phyloP scores from a whole-genome alignment of 2,888 invertebrate species.

The Cosmia trapezina region DNA sequence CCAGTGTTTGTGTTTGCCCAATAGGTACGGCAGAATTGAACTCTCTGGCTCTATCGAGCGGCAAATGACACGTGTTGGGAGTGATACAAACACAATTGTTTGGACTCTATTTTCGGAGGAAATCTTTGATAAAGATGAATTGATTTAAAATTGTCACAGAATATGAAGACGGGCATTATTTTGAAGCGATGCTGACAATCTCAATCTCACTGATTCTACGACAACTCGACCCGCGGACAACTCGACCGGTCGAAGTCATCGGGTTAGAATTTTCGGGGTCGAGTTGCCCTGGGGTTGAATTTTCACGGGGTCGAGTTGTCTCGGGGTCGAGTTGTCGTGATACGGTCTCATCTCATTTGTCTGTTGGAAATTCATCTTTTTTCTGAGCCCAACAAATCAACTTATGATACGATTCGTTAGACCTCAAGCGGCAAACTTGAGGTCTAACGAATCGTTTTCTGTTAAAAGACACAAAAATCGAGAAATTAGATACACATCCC shows the following conservation, averaged over 20 bases:
- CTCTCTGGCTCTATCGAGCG: conserved; percentile 9
- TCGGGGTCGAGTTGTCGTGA: too few relatives aligned
- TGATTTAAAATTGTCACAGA: conserved; percentile 1
- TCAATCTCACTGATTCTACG: not conserved
- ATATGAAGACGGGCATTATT: not conserved
- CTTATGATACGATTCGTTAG: conserved; percentile 37
- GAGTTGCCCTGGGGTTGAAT: too few relatives aligned
- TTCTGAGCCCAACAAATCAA: not conserved
- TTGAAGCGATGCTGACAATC: not conserved
- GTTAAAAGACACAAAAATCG: not conserved
- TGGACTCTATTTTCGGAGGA: not conserved
- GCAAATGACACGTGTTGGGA: conserved; percentile 17
- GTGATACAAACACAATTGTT: conserved; percentile 13
- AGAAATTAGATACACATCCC: not conserved
- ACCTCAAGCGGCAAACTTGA: not conserved
- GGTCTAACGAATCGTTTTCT: not conserved
- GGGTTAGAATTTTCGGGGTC: too few relatives aligned
- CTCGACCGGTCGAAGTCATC: too few relatives aligned
- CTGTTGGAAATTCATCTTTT: not conserved
- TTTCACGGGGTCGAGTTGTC: too few relatives aligned
- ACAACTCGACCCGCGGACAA: too few relatives aligned
- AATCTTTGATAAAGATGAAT: conserved; percentile 10
- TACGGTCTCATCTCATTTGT: not conserved
- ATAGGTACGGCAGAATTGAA: conserved; percentile 21
- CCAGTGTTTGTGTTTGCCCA: conserved; percentile 31